A percentile compares a stretch with the other conserved stretches of the same genome.
Evolutionary conservation across 1,140 invertebrate species (phyloP).

Genomic region (Sogatella furcifera): DNA sequence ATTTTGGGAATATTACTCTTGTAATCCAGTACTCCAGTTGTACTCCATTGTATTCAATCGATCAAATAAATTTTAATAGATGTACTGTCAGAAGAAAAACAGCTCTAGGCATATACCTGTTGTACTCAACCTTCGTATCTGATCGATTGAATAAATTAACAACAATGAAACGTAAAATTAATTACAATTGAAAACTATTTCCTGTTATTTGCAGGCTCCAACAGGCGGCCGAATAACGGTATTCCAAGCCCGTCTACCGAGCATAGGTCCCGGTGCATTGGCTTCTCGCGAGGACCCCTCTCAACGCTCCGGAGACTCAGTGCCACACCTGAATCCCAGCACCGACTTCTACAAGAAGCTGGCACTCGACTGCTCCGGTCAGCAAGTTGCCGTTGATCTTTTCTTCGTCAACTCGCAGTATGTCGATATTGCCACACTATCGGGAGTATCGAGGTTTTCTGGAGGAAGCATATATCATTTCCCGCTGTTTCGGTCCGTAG

Average conservation of each 20-base stretch:
- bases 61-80: no score
- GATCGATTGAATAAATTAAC: no score
- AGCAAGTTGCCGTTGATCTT: slow-evolving; percentile 92
- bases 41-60: no score
- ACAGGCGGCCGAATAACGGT: slow-evolving; percentile 92
- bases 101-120: no score
- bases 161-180: no score
- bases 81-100: no score
- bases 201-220: slow-evolving; percentile 47
- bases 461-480: slow-evolving; percentile 91
- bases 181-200: no score
- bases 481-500: slow-evolving; percentile 71
- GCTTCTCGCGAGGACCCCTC: slow-evolving; percentile 79
- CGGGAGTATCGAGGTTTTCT: slow-evolving; percentile 89
- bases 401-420: slow-evolving; percentile 91
- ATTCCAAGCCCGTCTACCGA: slow-evolving; percentile 86
- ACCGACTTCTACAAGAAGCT: slow-evolving; percentile 98
- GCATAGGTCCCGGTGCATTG: slow-evolving; percentile 78
- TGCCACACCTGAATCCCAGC: slow-evolving; percentile 77
- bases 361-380: slow-evolving; percentile 89
- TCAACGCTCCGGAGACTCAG: slow-evolving; percentile 65
- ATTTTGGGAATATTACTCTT: no score
- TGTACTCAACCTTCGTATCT: no score
- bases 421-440: slow-evolving; percentile 85
- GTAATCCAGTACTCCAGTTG: no score